phyloP scores from a whole-genome alignment of 2,888 invertebrate genomes.

The Pantelozetes paolii region DNA sequence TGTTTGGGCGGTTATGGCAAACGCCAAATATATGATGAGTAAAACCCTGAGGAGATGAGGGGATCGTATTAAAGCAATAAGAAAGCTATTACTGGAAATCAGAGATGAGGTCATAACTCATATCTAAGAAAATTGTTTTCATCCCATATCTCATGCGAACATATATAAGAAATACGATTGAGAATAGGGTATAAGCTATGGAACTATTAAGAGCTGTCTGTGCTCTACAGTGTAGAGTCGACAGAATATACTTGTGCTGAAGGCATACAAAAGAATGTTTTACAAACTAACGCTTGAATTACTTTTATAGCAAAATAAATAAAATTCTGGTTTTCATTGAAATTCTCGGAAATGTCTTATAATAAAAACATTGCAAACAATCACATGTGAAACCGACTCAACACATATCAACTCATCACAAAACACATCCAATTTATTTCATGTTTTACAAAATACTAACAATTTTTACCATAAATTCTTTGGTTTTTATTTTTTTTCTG shows the following conservation, averaged over 20 bases:
- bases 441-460: too few species aligned
- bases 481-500: too few species aligned
- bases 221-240: not conserved
- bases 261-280: constrained; percentile 25
- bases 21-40: constrained; percentile 29
- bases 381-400: not conserved
- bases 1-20: constrained; percentile 31
- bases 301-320: constrained; percentile 28
- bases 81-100: constrained; percentile 34
- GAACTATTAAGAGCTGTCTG: constrained; percentile 3
- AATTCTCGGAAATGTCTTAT: not conserved
- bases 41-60: constrained; percentile 12
- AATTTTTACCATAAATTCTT: too few species aligned
- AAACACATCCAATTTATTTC: not conserved
- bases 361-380: constrained; percentile 24
- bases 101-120: constrained; percentile 26
- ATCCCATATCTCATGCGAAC: constrained; percentile 33
- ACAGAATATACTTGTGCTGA: not conserved
- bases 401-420: not conserved
- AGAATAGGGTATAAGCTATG: constrained; percentile 7
- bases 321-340: constrained; percentile 31
- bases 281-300: constrained; percentile 25
- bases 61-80: constrained; percentile 36
- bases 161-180: not conserved
- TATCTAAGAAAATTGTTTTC: constrained; percentile 33